Evolutionary conservation across 2,113 vertebrate genomes (phyloP).

Genomic region (Petromus typicus): DNA sequence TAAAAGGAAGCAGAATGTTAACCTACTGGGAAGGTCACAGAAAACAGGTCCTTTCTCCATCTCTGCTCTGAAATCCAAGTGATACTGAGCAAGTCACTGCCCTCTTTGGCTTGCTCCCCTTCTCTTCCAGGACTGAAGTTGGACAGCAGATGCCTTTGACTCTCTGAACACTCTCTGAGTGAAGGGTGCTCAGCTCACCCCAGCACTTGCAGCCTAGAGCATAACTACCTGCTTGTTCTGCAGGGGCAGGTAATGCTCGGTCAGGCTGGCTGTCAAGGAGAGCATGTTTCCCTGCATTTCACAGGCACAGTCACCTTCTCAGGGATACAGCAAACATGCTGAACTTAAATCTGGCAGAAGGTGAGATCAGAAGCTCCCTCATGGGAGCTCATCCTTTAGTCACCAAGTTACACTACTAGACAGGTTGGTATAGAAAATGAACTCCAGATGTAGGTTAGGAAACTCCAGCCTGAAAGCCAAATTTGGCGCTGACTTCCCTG

Average conservation of each 20-base stretch:
- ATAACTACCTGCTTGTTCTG: background rate
- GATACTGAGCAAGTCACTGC: background rate
- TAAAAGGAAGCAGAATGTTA: background rate
- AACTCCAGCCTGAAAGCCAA: background rate
- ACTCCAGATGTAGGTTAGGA: background rate
- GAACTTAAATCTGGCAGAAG: background rate
- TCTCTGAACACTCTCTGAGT: background rate
- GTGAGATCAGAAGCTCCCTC: conserved; percentile 1
- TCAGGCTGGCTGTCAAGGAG: background rate
- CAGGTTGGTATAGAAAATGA: background rate
- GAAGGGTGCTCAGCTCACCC: background rate
- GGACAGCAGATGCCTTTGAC: too few species aligned
- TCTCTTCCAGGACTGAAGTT: background rate
- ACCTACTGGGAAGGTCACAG: background rate
- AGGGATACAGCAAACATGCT: background rate
- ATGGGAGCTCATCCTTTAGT: background rate
- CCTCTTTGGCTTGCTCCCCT: background rate
- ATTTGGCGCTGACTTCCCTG: background rate
- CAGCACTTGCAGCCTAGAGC: background rate
- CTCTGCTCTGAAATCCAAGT: background rate
- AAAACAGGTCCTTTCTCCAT: background rate
- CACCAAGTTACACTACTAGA: background rate
- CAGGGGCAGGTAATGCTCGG: background rate
- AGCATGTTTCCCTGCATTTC: background rate
- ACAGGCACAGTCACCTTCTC: background rate